phyloP scores from a whole-genome alignment of 2,888 invertebrate species.

The Odontocolon sp. region DNA sequence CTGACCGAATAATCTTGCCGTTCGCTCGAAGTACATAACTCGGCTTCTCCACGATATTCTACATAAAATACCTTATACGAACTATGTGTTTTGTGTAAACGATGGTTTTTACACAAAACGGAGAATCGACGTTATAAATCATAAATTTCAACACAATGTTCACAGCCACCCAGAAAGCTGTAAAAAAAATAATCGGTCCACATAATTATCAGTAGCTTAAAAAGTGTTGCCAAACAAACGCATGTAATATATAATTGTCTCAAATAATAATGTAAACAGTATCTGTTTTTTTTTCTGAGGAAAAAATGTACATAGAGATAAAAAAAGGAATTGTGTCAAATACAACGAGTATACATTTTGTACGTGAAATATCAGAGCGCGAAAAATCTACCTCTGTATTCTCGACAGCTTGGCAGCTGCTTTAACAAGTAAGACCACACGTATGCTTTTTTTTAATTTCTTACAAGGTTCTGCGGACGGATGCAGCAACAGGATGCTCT shows the following conservation, averaged over 20 bases:
- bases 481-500: slow-evolving; percentile 11
- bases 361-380: slow-evolving; percentile 34
- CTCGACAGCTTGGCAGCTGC: slow-evolving; percentile 26
- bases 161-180: too few relatives aligned
- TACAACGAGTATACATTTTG: slow-evolving; percentile 24
- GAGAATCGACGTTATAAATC: neutral
- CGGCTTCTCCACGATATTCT: neutral
- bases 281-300: too few relatives aligned
- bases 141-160: too few relatives aligned
- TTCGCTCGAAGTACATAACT: neutral
- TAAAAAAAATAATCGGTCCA: too few relatives aligned
- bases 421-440: slow-evolving; percentile 37
- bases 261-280: too few relatives aligned
- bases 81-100: neutral
- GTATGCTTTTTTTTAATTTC: slow-evolving; percentile 13
- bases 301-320: slow-evolving; percentile 2
- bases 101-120: neutral
- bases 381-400: neutral
- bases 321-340: neutral
- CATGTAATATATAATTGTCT: too few relatives aligned
- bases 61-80: neutral
- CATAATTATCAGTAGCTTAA: too few relatives aligned
- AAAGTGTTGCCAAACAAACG: too few relatives aligned
- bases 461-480: neutral
- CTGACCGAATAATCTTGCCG: slow-evolving; percentile 30